Base-by-base conservation (phyloP, 2,888 invertebrate genomes). In the Theodoxus fluviatilis region DNA sequence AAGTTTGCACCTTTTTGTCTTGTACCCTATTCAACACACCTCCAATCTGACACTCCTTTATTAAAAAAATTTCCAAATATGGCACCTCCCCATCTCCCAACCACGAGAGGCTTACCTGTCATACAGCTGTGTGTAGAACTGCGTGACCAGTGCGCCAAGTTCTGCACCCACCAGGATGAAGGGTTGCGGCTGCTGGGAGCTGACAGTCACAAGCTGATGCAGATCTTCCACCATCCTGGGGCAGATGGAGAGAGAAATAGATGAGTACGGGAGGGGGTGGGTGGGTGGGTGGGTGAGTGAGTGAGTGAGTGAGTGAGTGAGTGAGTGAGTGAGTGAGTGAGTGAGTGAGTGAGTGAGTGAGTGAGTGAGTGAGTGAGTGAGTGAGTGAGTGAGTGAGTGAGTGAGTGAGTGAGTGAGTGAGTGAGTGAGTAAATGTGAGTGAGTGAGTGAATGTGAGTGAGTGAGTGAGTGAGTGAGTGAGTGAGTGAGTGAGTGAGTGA, bases 211-310 rank as follows among this genome's bases (percentile, higher is more conserved):
- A 38, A 86, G 74, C 25, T 80, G 78, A 68, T 83, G 76, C 1
- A 86, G 72, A 71, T 86, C 85, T 69, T 85, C 86, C 15, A 79
- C 83, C 86, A 86, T 86, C 71, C 86, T 86, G 73, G 12, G 66
- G 22, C 15, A 37, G 15, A 69, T 35, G 31, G 1, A 52, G 25
- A 37, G 4, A 68, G 28, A 38, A 57, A 69, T 15, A 49, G 2
- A 63, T 37, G 6, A 61, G 25, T n/a, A n/a, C n/a, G n/a, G n/a
- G n/a, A n/a, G n/a, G n/a, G n/a, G n/a, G n/a, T n/a, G n/a, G n/a
- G n/a, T n/a, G n/a, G n/a, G n/a, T n/a, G n/a, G n/a, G n/a, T n/a
- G n/a, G n/a, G n/a, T n/a, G n/a, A n/a, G n/a, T n/a, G n/a, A n/a
- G n/a, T n/a, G 12, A 6, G 25, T 18, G 6, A 22, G 52, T 43